Conservation (phyloP, 2,113 vertebrate species). For the Centropus bengalensis region DNA sequence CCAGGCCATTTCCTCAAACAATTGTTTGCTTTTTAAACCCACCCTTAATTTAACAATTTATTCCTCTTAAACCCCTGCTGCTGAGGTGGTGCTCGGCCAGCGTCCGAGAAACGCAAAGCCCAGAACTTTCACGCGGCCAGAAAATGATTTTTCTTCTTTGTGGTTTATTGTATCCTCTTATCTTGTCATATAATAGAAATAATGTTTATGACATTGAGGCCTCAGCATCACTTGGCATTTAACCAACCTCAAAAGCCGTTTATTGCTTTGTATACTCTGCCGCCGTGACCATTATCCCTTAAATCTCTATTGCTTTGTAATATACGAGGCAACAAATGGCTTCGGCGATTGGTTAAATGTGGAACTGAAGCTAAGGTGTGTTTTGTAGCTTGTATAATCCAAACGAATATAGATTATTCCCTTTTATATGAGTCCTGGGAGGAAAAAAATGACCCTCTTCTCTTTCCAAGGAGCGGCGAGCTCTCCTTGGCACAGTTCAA, state of each 20-base stretch:
- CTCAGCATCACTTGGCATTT: constrained; percentile 78
- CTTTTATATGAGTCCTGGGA: constrained; percentile 4
- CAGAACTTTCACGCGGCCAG: constrained; percentile 39
- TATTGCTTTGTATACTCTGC: constrained; percentile 74
- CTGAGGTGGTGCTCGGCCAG: not conserved
- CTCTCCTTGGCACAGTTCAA: not conserved
- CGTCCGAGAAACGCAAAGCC: not conserved
- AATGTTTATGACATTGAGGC: constrained; percentile 77
- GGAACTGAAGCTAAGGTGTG: constrained; percentile 60
- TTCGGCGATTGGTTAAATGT: constrained; percentile 64
- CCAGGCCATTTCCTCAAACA: constrained; percentile 49
- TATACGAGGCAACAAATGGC: constrained; percentile 75
- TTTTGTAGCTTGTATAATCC: constrained; percentile 66
- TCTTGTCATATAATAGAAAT: constrained; percentile 80
- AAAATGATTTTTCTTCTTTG: constrained; percentile 39
- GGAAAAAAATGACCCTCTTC: not conserved
- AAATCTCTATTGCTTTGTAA: constrained; percentile 79
- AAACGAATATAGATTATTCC: constrained; percentile 53
- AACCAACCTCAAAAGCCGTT: constrained; percentile 76
- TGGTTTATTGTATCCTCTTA: constrained; percentile 75
- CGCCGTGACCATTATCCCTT: constrained; percentile 76
- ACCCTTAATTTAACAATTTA: not conserved
- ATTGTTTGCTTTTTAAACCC: constrained; percentile 33
- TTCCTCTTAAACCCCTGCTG: not conserved
- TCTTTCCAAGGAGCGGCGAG: not conserved